Conservation (phyloP, 2,888 invertebrate species). For the Oconnorella tubifera region DNA sequence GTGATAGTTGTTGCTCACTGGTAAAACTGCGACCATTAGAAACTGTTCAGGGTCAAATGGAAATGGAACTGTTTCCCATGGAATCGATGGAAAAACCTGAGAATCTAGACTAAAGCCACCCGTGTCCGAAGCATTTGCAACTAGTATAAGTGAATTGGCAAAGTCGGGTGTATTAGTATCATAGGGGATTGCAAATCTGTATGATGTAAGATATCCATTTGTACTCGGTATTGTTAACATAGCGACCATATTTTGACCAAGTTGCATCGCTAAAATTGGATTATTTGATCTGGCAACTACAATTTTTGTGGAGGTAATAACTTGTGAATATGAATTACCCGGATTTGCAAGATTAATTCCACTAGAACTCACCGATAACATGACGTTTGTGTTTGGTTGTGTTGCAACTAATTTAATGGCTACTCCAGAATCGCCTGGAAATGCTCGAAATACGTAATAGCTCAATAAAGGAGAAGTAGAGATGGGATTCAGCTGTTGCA, state of each 20-base stretch:
- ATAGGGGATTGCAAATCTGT: background rate
- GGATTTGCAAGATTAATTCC: too few relatives aligned
- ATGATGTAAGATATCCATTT: background rate
- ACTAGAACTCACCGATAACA: background rate
- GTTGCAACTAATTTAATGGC: conserved; percentile 7
- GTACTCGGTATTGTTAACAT: background rate
- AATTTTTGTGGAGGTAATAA: too few relatives aligned
- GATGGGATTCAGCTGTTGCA: conserved; percentile 9
- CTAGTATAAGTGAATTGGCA: background rate
- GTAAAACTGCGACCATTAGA: background rate
- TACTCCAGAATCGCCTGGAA: background rate
- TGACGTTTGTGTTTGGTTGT: conserved; percentile 5
- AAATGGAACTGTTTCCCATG: background rate
- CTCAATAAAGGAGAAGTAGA: background rate
- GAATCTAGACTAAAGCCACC: background rate
- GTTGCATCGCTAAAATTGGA: background rate
- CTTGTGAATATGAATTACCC: too few relatives aligned
- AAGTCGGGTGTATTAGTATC: background rate
- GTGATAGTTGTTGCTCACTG: background rate
- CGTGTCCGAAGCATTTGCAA: background rate
- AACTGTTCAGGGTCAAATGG: background rate
- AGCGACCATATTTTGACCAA: background rate
- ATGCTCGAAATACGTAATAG: background rate
- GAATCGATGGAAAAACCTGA: background rate
- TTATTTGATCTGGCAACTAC: background rate